phyloP scores from a whole-genome alignment of 2,113 vertebrate species.

The Gila orcuttii region DNA sequence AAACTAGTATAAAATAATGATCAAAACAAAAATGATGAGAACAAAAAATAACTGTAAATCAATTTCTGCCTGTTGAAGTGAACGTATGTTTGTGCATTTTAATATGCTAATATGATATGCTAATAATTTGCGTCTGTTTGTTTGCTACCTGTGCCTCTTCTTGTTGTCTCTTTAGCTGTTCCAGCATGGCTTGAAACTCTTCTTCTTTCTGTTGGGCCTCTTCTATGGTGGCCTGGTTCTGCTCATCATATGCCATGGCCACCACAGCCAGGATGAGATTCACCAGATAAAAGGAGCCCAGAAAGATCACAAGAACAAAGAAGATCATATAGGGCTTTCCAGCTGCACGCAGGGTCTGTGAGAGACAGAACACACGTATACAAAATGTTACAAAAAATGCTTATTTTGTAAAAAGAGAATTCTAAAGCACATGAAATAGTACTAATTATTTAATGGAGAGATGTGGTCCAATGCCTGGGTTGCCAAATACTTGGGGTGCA shows the following conservation, averaged over 20 bases:
- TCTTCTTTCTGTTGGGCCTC: constrained; percentile 95
- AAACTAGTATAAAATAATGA: constrained; percentile 40
- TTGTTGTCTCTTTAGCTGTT: constrained; percentile 95
- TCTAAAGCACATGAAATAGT: neutral
- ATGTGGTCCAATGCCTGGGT: neutral
- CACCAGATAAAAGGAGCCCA: constrained; percentile 98
- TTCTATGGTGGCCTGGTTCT: constrained; percentile 95
- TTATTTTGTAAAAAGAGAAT: neutral
- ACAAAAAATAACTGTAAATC: neutral
- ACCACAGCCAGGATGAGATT: constrained; percentile 98
- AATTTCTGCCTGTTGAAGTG: neutral
- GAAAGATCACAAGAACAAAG: constrained; percentile 96
- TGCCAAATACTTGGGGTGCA: too few relatives aligned
- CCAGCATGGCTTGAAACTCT: constrained; percentile 97
- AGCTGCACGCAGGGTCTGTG: constrained; percentile 90
- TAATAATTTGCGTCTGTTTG: neutral
- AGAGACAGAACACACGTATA: constrained; percentile 5
- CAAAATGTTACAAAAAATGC: neutral
- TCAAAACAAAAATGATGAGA: neutral
- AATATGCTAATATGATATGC: neutral
- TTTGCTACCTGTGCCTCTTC: constrained; percentile 89
- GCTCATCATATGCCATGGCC: constrained; percentile 98
- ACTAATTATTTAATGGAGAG: neutral
- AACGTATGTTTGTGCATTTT: constrained; percentile 4
- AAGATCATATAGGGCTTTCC: constrained; percentile 99